phyloP scores from a whole-genome alignment of 2,113 vertebrate species.

The Tachysurus fulvidraco region DNA sequence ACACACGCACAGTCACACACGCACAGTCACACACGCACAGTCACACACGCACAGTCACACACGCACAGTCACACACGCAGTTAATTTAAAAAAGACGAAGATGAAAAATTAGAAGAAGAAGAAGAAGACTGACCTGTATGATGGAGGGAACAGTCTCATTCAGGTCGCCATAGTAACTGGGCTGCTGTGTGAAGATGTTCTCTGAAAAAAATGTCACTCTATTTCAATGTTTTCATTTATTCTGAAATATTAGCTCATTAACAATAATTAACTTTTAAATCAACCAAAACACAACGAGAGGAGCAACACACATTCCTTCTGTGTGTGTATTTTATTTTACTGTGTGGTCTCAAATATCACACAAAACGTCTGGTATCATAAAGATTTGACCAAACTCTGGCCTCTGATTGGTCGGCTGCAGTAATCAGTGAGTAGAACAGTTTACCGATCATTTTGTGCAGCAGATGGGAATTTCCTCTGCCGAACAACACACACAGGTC shows the following conservation, averaged over 20 bases:
- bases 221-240: background rate
- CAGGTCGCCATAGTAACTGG: conserved; percentile 88
- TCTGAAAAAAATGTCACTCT: conserved; percentile 66
- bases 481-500: conserved; percentile 95
- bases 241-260: too few species aligned
- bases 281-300: background rate
- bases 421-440: background rate
- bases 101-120: background rate
- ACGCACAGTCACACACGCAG: background rate
- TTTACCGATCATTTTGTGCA: conserved; percentile 95
- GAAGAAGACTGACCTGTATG: conserved; percentile 74
- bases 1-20: conserved; percentile 19
- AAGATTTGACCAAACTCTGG: background rate
- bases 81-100: background rate
- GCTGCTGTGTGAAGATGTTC: conserved; percentile 93
- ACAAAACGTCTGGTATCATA: background rate
- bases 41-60: conserved; percentile 6
- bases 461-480: conserved; percentile 86
- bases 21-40: conserved; percentile 10
- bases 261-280: background rate
- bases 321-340: background rate
- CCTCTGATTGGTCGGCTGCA: background rate
- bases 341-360: background rate
- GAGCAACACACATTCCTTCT: background rate
- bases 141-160: conserved; percentile 87